Base-by-base conservation (phyloP, 2,888 invertebrate species). In the Rhagophthalmus giganteus region DNA sequence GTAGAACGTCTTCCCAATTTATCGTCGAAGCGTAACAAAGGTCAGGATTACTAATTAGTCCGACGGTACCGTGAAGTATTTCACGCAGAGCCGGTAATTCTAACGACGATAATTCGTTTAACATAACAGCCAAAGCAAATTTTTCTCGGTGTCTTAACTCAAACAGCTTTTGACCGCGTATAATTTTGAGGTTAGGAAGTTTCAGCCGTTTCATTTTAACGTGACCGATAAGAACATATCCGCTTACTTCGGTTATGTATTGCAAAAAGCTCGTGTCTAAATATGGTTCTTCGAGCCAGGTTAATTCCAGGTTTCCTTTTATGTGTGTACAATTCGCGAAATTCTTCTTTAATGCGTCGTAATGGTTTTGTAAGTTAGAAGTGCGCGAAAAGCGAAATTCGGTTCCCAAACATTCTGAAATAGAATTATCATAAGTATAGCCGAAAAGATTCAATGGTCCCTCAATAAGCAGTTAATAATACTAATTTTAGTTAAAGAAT, bases 281-380 rank as follows among this genome's bases (percentile, higher is more conserved):
- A 55, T 87, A 83, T 57, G 86, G 81, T 76, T 92, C 90, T 74
- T 90, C 86, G 31, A 97, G 83, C 93, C 94, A 95, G 56, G 95
- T 95, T 62, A 99, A 81, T 78, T 99, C 98, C 71, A 99, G 81
- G 78, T 98, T 99, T 55, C 98, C 98, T 72, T 96, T 94, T 59
- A 99, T 95, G 76, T 96, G 96, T 15, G 96, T 97, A 78, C 98
- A 98, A 78, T 97, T 97, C 61, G 90, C 92, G 80, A 95, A 98
- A 63, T 94, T 86, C 76, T 94, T 93, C 67, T 90, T 86, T 68
- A 95, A 81, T 76, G 94, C 94, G 63, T 92, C 83, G 79, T 94
- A 94, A 78, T 94, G 94, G 69, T 94, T 93, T 58, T 91, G 88
- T 62, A 90, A 85, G 76, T 94, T 94, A 60, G 92, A 92, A 53